Base-by-base conservation (phyloP, 1,140 invertebrate species). In the Euborellia annulipes region DNA sequence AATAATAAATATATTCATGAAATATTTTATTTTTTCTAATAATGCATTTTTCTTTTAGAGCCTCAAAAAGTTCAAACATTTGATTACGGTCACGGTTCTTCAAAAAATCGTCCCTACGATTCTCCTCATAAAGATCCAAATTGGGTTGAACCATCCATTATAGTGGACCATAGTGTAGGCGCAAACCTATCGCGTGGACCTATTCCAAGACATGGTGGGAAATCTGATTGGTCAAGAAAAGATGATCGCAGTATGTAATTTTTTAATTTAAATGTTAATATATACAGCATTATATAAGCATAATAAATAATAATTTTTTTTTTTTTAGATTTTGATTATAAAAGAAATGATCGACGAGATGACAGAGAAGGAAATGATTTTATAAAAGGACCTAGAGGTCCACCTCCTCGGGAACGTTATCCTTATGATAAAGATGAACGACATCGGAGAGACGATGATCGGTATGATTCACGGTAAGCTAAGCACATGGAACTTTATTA, bases 31-130 rank as follows among this genome's bases (percentile, higher is more conserved):
- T 3, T 39, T 45, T 45, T 20, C 20, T 20, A 27, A 23, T 3
- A 23, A 19, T n/a, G 32, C 30, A 27, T 18, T 47, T 27, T 22
- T 47, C 34, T 14, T 47, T 51, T 39, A 32, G 66, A 68, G 52
- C 62, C 68, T 50, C 67, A 68, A 56, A 71, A 72, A 11, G 63
- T 72, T 2, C 68, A 73, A 57, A 73, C 63, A 38, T 71, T 74
- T 58, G 70, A 75, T 41, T 75, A 75, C 51, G 66, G 70, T 49
- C 72, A 75, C 51, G 62, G 62, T 46, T 69, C 71, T 11, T 67
- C 62, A n/a, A 46, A 17, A 13, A 17, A 36, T 16, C 13, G 23
- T n/a, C 7, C 36, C 13, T 20, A 2, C 16, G 43, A 27, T 27
- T 4, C 23, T 6, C 4, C 23, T 27, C 23, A 4, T 6, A 27